Conservation (phyloP, 2,113 vertebrate genomes). For the Falcunculus frontatus region DNA sequence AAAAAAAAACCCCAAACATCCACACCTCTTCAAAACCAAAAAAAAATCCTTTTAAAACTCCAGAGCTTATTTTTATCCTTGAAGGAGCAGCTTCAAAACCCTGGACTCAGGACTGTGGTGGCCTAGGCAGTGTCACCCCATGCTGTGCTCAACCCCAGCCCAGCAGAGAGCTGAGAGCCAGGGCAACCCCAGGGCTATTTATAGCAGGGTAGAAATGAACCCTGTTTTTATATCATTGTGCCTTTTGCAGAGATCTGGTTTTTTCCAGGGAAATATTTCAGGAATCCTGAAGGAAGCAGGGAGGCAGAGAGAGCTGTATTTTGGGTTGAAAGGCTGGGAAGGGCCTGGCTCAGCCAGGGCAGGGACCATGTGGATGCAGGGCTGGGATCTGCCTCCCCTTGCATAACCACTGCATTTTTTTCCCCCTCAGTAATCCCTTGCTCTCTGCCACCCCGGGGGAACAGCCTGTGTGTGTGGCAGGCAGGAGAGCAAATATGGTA, state of each 20-base stretch:
- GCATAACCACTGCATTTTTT: conserved; percentile 4
- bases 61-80: not conserved
- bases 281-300: not conserved
- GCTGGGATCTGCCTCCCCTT: not conserved
- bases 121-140: not conserved
- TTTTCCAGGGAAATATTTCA: not conserved
- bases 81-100: not conserved
- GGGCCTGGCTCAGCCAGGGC: not conserved
- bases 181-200: not conserved
- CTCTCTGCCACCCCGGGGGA: not conserved
- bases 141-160: not conserved
- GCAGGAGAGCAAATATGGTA: conserved; percentile 30
- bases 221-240: not conserved
- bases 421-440: not conserved
- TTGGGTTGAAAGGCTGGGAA: not conserved
- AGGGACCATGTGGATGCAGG: not conserved
- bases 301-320: not conserved
- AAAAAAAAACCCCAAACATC: not conserved
- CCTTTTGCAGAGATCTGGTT: not conserved
- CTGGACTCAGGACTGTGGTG: not conserved
- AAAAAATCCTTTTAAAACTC: not conserved
- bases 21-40: not conserved
- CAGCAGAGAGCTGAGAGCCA: not conserved
- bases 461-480: not conserved
- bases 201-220: not conserved